Percentiles rank a stretch among this genome's conserved stretches.
phyloP scores from a whole-genome alignment of 1,140 invertebrate species.

The Metaphire vulgaris region DNA sequence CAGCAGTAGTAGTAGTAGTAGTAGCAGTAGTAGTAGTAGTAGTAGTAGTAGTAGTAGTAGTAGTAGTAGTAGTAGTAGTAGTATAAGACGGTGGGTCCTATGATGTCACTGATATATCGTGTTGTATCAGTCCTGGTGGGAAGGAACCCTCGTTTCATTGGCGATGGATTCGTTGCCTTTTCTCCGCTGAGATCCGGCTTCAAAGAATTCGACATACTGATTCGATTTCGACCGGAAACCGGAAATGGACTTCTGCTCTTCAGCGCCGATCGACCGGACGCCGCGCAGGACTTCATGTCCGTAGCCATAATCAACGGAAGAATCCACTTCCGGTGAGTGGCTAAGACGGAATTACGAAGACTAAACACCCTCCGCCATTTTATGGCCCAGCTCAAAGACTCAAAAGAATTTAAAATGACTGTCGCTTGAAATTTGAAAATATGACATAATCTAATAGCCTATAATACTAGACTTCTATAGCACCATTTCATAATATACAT shows the following conservation, averaged over 20 bases:
- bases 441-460: no score
- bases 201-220: slow-evolving; percentile 51
- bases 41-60: no score
- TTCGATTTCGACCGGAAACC: slow-evolving; percentile 72
- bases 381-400: no score
- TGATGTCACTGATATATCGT: background rate
- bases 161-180: slow-evolving; percentile 58
- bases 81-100: background rate
- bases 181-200: slow-evolving; percentile 53
- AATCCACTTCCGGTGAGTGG: slow-evolving; percentile 84
- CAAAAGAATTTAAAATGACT: no score
- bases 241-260: slow-evolving; percentile 74
- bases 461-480: no score
- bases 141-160: slow-evolving; percentile 72
- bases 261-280: slow-evolving; percentile 80
- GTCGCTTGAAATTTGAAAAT: no score
- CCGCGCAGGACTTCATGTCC: slow-evolving; percentile 80
- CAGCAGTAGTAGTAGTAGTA: no score
- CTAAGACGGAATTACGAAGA: no score
- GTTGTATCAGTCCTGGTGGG: slow-evolving; percentile 52
- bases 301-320: slow-evolving; percentile 76
- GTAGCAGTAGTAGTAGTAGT: no score
- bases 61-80: background rate
- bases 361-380: no score
- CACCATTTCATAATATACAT: no score